Conservation (phyloP, 2,888 invertebrate species). For the Sepioteuthis lessoniana region DNA sequence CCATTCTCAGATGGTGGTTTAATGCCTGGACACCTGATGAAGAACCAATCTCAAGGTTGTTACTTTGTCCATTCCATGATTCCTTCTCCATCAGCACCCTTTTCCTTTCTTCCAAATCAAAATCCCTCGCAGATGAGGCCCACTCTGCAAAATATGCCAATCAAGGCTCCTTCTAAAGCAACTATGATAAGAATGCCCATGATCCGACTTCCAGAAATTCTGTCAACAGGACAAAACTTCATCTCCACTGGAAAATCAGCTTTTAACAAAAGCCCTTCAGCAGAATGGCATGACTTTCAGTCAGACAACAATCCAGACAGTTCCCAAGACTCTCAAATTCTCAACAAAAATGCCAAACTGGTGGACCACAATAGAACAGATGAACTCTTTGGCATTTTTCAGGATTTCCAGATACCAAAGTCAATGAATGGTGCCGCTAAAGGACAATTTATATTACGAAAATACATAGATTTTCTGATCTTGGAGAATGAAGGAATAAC, state of each 20-base stretch:
- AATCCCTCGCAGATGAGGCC: background rate
- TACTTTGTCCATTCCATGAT: slow-evolving; percentile 21
- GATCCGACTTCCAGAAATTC: background rate
- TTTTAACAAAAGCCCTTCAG: background rate
- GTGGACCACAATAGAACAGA: background rate
- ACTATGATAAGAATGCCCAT: slow-evolving; percentile 37
- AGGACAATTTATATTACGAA: slow-evolving; percentile 51
- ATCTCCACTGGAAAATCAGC: background rate
- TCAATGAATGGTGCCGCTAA: background rate
- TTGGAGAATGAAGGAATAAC: slow-evolving; percentile 71
- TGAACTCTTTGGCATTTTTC: background rate
- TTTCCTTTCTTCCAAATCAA: slow-evolving; percentile 24
- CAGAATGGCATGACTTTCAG: background rate
- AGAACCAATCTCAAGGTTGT: background rate
- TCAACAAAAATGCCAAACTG: background rate
- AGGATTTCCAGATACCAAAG: slow-evolving; percentile 34
- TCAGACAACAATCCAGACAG: background rate
- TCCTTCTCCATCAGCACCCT: background rate
- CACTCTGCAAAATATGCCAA: background rate
- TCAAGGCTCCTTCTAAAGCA: background rate
- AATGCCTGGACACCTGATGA: background rate
- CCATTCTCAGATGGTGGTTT: background rate
- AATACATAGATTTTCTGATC: slow-evolving; percentile 69
- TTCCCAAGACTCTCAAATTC: background rate
- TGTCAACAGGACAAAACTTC: background rate